Percentiles rank a stretch among this genome's conserved stretches.
Conservation (phyloP, 2,888 invertebrate genomes). For the Ommatoiulus sabulosus region DNA sequence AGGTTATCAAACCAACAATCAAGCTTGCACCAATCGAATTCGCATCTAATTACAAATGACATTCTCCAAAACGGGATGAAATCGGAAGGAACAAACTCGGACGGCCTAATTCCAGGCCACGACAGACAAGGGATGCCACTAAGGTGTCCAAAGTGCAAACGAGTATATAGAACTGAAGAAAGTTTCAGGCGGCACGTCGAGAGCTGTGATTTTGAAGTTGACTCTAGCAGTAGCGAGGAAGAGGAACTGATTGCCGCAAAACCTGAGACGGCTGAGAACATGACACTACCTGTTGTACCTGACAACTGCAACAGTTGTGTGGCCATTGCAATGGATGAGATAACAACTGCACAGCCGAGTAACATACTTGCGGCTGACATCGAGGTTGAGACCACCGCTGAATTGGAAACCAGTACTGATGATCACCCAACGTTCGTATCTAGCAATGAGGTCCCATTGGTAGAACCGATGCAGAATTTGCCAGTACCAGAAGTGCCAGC, state of each 20-base stretch:
- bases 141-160: conserved; percentile 87
- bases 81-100: not conserved
- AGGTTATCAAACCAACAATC: not conserved
- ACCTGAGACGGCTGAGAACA: not conserved
- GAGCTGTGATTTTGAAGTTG: conserved; percentile 67
- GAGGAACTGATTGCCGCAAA: conserved; percentile 56
- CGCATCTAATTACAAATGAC: not conserved
- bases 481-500: not conserved
- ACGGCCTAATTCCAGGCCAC: conserved; percentile 65
- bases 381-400: not conserved
- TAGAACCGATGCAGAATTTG: not conserved
- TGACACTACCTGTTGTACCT: not conserved
- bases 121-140: conserved; percentile 76
- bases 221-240: conserved; percentile 67
- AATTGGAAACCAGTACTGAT: not conserved
- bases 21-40: not conserved
- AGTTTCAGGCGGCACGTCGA: conserved; percentile 67
- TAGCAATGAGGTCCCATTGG: not conserved
- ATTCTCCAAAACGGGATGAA: not conserved
- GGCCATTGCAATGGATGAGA: not conserved
- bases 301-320: not conserved
- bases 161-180: conserved; percentile 68
- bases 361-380: not conserved
- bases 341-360: not conserved
- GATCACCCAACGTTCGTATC: not conserved